Percentiles rank a stretch among this genome's conserved stretches.
phyloP scores from a whole-genome alignment of 2,797 vertebrate genomes.

The Alexandromys oeconomus region DNA sequence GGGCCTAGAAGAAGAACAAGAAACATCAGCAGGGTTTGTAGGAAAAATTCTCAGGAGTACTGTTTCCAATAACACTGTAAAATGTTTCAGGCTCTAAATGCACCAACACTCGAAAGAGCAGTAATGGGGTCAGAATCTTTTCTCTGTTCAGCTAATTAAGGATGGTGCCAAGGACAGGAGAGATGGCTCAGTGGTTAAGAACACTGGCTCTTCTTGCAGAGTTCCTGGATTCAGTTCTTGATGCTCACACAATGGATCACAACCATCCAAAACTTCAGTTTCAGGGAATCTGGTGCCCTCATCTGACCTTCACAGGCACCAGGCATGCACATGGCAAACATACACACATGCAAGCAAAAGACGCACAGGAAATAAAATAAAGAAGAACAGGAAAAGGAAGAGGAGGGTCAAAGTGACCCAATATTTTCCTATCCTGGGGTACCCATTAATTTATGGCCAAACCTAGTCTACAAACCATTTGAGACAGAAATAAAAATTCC shows the following conservation, averaged over 20 bases:
- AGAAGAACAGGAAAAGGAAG: background rate
- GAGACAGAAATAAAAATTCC: background rate
- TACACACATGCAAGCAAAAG: background rate
- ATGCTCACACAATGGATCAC: background rate
- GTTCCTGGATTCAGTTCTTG: background rate
- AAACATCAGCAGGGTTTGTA: background rate
- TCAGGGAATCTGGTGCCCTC: background rate
- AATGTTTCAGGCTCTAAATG: slow-evolving; percentile 43
- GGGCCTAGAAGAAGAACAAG: background rate
- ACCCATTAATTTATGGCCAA: slow-evolving; percentile 30
- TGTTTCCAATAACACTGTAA: slow-evolving; percentile 43
- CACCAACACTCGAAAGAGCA: background rate
- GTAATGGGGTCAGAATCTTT: background rate
- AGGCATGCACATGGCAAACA: background rate
- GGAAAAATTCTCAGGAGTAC: background rate
- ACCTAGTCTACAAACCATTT: background rate
- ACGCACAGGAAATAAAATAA: background rate
- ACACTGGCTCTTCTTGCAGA: background rate
- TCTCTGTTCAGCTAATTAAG: background rate
- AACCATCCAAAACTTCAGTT: background rate
- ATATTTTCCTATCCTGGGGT: background rate
- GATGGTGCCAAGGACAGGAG: background rate
- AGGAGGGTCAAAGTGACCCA: background rate
- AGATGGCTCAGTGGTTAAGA: background rate
- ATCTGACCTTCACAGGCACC: background rate